Base-by-base conservation (phyloP, 2,797 vertebrate species). In the Helarctos malayanus region DNA sequence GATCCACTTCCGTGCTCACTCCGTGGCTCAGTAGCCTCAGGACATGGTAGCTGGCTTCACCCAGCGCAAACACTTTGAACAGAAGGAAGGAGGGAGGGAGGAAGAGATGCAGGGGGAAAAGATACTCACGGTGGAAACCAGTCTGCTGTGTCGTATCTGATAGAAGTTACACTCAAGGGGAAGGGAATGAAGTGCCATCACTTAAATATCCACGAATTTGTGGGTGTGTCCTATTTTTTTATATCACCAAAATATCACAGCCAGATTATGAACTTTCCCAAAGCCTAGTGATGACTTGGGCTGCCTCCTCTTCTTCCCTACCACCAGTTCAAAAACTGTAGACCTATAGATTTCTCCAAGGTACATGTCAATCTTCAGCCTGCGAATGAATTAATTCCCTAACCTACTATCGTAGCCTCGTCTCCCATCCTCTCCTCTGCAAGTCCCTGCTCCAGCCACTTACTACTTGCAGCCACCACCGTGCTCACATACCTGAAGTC, bases 251-350 rank as follows among this genome's bases (percentile, higher is more conserved):
- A 91, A n/a, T 27, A 78, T 35, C 54, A 89, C 15, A 75, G n/a
- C 29, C n/a, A 95, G 59, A 91, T 59, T 41, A 35, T 13, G n/a
- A 89, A 68, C 76, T 45, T 88, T 57, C 59, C 79, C 91, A 56
- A 49, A 65, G 63, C 5, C 32, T 29, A 45, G 13, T 27, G 71
- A 73, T 45, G 27, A 80, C 54, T 47, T 32, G 2, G 19, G 54
- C 61, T 15, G 61, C 27, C 83, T 81, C 71, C 29, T 75, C 52
- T 56, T 88, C 32, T 29, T 41, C 47, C 38, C 38, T 25, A 19
- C 12, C 13, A 15, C 15, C 21, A 84, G 35, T 61, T 93, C n/a
- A 88, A 93, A 93, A 80, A 12, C 29, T 41, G 49, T 57, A 5
- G 75, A 52, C 29, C 38, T 8, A 2, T 76, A 81, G 19, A 79